Evolutionary conservation across 92 coral and sea anemone species (phyloP), one percentile per base, ranked within the genome.

Genomic region (Isaurus tuberculatus): DNA sequence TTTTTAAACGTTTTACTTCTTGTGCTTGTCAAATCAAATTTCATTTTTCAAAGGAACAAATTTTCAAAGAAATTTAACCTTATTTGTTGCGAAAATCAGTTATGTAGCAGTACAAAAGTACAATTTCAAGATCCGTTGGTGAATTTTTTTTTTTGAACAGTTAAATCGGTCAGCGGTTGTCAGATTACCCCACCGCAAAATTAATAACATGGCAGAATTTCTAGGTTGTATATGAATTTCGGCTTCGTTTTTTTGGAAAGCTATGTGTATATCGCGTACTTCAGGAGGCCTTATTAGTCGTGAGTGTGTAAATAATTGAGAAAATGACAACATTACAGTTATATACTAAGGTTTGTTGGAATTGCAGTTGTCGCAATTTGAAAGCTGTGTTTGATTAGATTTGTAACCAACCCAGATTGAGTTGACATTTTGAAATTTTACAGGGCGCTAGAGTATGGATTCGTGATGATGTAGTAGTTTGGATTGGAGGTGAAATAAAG

Each of bases 371-470:
- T 64, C 68, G 43, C 4, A 81, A 31, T 26, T 36, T 30, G 34
- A 70, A 65, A 44, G 53, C 55, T 82, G 66, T 69, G 27, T 70
- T 72, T 55, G 78, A 28, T 15, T 57, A 65, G 51, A 43, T 42
- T 49, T 48, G 53, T 44, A 10, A 7, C 48, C 44, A 34, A 9
- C 73, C 14, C 32, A 11, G 73, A 32, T 85, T 73, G 26, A 71
- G 29, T 65, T 64, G 61, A 48, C 58, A 79, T 36, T 72, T 42
- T 83, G 64, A 40, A 77, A 78, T 55, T 80, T 37, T 88, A 16
- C 84, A 97, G 99, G 97, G 98, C 33, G 97, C 99, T 31, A 86
- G 98, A 32, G 97, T 97, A 17, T 97, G 99, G 99, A 93, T 97
- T 69, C 97, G 94, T n/a, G 96, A 97, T 85, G 90, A 89, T 17